A percentile compares a stretch with the other conserved stretches of the same genome.
Conservation (phyloP, 2,113 vertebrate genomes). For the Theropithecus gelada region DNA sequence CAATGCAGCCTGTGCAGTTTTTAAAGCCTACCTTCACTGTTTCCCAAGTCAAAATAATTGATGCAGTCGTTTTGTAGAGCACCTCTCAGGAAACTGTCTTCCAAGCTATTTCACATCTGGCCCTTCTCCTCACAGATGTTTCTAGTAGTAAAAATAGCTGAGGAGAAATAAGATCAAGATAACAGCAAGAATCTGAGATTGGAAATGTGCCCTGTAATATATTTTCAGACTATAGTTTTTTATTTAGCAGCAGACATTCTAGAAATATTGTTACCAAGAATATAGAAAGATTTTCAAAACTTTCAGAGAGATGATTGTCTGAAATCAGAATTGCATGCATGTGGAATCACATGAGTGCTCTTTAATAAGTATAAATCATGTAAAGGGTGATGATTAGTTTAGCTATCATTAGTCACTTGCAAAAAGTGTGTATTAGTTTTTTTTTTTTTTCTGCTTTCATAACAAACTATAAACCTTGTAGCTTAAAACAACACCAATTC, state of each 20-base stretch:
- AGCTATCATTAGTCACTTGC: not conserved
- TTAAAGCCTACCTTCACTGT: not conserved
- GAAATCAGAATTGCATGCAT: not conserved
- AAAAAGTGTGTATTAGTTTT: not conserved
- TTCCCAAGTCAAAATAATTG: not conserved
- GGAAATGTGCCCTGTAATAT: not conserved
- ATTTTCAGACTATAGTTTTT: not conserved
- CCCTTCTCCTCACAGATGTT: conserved; percentile 45
- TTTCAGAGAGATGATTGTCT: not conserved
- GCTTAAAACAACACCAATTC: not conserved
- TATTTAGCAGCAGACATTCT: not conserved
- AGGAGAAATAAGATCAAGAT: not conserved
- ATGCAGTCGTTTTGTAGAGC: not conserved
- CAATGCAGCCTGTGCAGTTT: conserved; percentile 12
- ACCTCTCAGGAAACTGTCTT: conserved; percentile 32
- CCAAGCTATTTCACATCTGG: conserved; percentile 51
- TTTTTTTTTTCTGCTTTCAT: not conserved
- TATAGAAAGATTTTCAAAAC: not conserved
- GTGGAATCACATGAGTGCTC: rapidly evolving
- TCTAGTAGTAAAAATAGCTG: conserved; percentile 51
- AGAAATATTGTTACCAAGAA: not conserved
- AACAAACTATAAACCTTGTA: not conserved
- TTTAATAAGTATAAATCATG: not conserved
- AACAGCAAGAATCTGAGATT: not conserved
- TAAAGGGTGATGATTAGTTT: not conserved